Conservation (phyloP, 2,113 vertebrate species). For the Myanophis thanlyinensis region DNA sequence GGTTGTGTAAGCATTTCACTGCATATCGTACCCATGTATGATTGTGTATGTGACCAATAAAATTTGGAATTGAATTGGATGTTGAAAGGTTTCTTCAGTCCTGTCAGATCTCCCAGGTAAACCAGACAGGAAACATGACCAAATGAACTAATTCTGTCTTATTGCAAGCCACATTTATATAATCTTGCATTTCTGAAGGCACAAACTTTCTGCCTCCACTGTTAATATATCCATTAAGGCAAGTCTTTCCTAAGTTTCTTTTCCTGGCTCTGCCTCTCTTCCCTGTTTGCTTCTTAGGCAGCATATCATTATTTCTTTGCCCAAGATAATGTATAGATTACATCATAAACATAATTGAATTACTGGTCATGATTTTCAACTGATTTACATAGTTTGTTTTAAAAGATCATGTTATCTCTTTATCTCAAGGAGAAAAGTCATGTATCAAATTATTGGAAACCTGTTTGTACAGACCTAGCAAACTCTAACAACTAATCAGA, state of each 20-base stretch:
- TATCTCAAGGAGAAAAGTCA: not conserved
- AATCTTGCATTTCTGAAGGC: not conserved
- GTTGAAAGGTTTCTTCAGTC: not conserved
- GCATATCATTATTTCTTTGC: too few species aligned
- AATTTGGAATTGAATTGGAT: too few species aligned
- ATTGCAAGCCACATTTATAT: not conserved
- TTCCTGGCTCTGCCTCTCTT: too few species aligned
- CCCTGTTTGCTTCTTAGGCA: too few species aligned
- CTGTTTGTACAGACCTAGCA: not conserved
- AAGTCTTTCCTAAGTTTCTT: not conserved
- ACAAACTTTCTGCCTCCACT: not conserved
- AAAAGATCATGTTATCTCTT: not conserved
- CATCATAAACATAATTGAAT: not conserved
- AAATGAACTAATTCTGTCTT: not conserved
- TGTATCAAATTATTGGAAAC: not conserved
- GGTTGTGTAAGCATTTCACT: too few species aligned
- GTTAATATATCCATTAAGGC: not conserved
- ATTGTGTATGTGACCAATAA: too few species aligned
- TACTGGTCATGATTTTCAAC: not conserved
- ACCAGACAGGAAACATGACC: not conserved
- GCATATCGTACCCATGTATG: too few species aligned
- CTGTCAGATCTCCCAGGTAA: not conserved
- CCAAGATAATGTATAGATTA: too few species aligned
- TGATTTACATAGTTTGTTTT: not conserved
- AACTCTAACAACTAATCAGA: not conserved